Evolutionary conservation across 1,140 invertebrate genomes (phyloP).

Genomic region (Tetragonula clypearis): DNA sequence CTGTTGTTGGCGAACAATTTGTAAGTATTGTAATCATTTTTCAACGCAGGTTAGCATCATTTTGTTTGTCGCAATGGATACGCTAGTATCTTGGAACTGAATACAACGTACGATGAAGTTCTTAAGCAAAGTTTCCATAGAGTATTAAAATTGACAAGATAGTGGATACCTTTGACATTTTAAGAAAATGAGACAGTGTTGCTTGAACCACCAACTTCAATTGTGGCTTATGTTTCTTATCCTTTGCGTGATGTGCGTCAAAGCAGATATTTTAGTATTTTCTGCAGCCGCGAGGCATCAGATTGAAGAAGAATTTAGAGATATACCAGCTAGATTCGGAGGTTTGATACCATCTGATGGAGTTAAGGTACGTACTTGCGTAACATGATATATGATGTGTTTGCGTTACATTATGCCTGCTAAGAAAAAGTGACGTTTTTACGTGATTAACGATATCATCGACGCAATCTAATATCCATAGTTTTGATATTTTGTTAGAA

Average conservation of each 20-base stretch:
- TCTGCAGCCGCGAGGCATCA: constrained; percentile 75
- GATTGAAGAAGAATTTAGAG: constrained; percentile 86
- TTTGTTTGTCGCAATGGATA: constrained; percentile 23
- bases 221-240: constrained; percentile 69
- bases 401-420: neutral
- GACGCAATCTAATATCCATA: neutral
- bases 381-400: neutral
- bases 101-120: constrained; percentile 49
- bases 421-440: neutral
- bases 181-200: constrained; percentile 71
- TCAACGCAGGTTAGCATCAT: constrained; percentile 27
- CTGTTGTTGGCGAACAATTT: neutral
- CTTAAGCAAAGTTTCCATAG: constrained; percentile 6
- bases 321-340: constrained; percentile 87
- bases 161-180: constrained; percentile 42
- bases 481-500: neutral
- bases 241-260: constrained; percentile 66
- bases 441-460: neutral
- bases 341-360: constrained; percentile 82
- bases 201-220: constrained; percentile 62
- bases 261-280: constrained; percentile 81
- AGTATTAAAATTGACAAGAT: constrained; percentile 55
- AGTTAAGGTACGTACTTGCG: constrained; percentile 76
- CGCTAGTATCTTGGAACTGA: constrained; percentile 25
- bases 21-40: constrained; percentile 12